phyloP scores from a whole-genome alignment of 2,113 vertebrate genomes.

The Podarcis cretensis region DNA sequence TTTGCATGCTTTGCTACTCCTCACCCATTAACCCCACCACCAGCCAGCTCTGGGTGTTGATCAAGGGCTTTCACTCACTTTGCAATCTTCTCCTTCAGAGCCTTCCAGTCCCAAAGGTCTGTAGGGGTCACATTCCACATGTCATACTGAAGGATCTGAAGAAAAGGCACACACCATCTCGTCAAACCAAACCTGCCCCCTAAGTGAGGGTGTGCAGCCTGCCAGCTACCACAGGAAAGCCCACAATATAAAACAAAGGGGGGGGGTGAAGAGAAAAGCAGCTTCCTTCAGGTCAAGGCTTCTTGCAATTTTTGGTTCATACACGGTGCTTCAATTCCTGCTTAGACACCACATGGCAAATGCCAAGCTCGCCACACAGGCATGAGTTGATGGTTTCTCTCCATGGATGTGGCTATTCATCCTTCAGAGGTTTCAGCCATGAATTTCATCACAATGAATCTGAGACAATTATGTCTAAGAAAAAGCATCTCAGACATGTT shows the following conservation, averaged over 20 bases:
- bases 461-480: background rate
- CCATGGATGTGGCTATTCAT: background rate
- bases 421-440: background rate
- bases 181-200: too few relatives aligned
- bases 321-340: background rate
- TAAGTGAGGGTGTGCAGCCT: too few relatives aligned
- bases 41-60: too few relatives aligned
- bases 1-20: background rate
- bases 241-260: background rate
- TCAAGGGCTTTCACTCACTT: constrained; percentile 73
- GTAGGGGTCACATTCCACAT: constrained; percentile 94
- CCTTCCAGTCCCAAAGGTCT: constrained; percentile 90
- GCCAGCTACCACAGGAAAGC: background rate
- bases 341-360: background rate
- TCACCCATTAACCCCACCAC: too few relatives aligned
- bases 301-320: background rate
- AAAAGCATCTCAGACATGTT: background rate
- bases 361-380: background rate
- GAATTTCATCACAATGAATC: background rate
- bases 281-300: background rate
- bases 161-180: background rate
- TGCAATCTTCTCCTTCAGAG: constrained; percentile 91
- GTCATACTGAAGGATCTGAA: constrained; percentile 92
- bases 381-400: background rate
- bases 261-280: background rate